phyloP scores from a whole-genome alignment of 2,113 vertebrate genomes.

The Colinus virginianus region DNA sequence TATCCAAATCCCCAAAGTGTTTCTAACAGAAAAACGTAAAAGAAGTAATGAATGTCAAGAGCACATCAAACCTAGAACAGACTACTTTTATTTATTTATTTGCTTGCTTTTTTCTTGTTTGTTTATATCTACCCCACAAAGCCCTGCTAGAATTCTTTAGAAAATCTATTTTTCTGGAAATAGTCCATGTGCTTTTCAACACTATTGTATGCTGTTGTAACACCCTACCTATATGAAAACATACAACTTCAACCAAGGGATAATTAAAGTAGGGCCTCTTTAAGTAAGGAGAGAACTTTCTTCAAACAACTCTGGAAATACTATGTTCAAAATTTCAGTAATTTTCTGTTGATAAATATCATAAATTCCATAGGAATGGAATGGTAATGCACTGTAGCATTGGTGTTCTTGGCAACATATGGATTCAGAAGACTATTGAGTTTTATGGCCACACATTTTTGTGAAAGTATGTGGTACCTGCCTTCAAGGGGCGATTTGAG shows the following conservation, averaged over 20 bases:
- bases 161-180: not conserved
- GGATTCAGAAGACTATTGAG: not conserved
- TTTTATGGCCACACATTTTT: not conserved
- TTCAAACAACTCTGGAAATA: not conserved
- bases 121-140: not conserved
- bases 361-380: not conserved
- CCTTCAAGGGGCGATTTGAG: not conserved
- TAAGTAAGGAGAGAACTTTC: not conserved
- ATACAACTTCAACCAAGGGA: not conserved
- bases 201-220: not conserved
- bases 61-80: conserved; percentile 46
- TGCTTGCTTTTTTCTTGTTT: not conserved
- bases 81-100: not conserved
- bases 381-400: not conserved
- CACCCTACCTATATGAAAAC: conserved; percentile 32
- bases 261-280: not conserved
- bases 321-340: not conserved
- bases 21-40: conserved; percentile 11
- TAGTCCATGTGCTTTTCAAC: conserved; percentile 14
- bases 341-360: conserved; percentile 2
- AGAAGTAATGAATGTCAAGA: conserved; percentile 65
- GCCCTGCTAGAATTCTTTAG: conserved; percentile 42
- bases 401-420: not conserved
- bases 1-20: conserved; percentile 29
- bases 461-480: not conserved